Percentiles rank a stretch among this genome's conserved stretches.
Evolutionary conservation across 2,797 vertebrate species (phyloP).

Genomic region (Melanotaenia pygmaea): DNA sequence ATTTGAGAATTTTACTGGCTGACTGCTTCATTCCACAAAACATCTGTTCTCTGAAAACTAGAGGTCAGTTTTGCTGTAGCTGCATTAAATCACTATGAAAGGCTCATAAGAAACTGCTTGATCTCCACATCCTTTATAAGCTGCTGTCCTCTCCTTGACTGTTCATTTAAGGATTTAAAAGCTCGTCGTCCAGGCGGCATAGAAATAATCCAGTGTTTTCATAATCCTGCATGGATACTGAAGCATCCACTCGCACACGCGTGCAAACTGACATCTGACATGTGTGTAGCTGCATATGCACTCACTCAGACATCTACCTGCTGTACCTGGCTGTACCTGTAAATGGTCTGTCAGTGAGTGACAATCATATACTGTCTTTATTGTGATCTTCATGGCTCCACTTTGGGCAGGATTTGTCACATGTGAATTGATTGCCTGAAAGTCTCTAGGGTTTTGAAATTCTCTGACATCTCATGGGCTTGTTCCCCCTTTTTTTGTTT

Average conservation of each 20-base stretch:
- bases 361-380: slow-evolving; percentile 45
- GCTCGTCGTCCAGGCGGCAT: slow-evolving; percentile 37
- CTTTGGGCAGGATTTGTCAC: slow-evolving; percentile 41
- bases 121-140: slow-evolving; percentile 32
- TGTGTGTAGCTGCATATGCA: neutral
- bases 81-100: slow-evolving; percentile 19
- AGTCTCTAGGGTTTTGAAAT: slow-evolving; percentile 50
- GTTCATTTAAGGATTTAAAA: slow-evolving; percentile 64
- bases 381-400: slow-evolving; percentile 31
- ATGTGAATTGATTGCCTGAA: slow-evolving; percentile 46
- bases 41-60: slow-evolving; percentile 4
- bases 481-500: too few relatives aligned
- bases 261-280: slow-evolving; percentile 13
- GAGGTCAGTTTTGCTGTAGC: slow-evolving; percentile 29
- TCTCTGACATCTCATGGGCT: slow-evolving; percentile 6
- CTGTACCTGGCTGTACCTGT: slow-evolving; percentile 31
- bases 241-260: neutral
- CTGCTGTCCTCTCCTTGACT: slow-evolving; percentile 69
- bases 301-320: slow-evolving; percentile 9
- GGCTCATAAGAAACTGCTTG: slow-evolving; percentile 40
- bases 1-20: slow-evolving; percentile 21
- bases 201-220: slow-evolving; percentile 72
- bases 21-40: slow-evolving; percentile 22
- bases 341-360: slow-evolving; percentile 15
- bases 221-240: slow-evolving; percentile 66